These are phyloP conservation scores for Zoanthus sociatus DNA, from an alignment of 92 coral and sea anemone genomes.

Conservation along the genomic window DNA sequence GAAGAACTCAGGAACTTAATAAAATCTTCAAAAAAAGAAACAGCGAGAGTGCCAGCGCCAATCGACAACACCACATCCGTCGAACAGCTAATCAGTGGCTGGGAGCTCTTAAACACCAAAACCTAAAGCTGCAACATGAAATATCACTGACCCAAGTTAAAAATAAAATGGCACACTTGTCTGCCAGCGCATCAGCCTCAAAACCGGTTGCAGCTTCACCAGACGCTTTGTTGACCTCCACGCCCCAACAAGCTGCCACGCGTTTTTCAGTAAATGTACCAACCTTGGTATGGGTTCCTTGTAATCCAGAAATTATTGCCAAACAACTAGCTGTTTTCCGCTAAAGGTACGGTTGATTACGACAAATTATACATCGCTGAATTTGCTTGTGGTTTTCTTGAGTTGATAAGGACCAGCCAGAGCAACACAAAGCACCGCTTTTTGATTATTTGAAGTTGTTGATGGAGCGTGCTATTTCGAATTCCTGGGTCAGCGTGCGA, in stretches of 20 bases:
- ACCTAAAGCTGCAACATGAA: too few relatives aligned
- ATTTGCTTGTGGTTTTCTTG: slow-evolving; percentile 59
- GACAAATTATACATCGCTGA: slow-evolving; percentile 56
- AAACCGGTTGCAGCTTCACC: too few relatives aligned
- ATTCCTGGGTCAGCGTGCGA: slow-evolving; percentile 54
- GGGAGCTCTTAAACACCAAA: too few relatives aligned
- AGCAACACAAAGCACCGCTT: slow-evolving; percentile 17
- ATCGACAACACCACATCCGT: not conserved
- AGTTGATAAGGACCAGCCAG: slow-evolving; percentile 45
- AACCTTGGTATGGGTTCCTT: not conserved
- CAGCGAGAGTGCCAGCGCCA: not conserved
- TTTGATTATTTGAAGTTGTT: slow-evolving; percentile 47
- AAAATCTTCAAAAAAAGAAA: not conserved
- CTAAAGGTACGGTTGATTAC: slow-evolving; percentile 61
- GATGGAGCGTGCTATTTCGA: slow-evolving; percentile 55
- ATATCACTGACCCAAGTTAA: too few relatives aligned
- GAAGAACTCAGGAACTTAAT: not conserved
- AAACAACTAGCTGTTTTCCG: slow-evolving; percentile 49
- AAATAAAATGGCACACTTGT: too few relatives aligned
- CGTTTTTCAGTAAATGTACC: too few relatives aligned
- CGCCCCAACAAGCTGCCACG: too few relatives aligned
- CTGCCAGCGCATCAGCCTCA: too few relatives aligned
- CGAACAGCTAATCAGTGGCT: not conserved
- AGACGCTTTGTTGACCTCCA: too few relatives aligned
- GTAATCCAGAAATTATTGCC: slow-evolving; percentile 49